Percentiles rank a stretch among this genome's conserved stretches.
Evolutionary conservation across 2,888 invertebrate genomes (phyloP).

Genomic region (Incurvaria masculella): DNA sequence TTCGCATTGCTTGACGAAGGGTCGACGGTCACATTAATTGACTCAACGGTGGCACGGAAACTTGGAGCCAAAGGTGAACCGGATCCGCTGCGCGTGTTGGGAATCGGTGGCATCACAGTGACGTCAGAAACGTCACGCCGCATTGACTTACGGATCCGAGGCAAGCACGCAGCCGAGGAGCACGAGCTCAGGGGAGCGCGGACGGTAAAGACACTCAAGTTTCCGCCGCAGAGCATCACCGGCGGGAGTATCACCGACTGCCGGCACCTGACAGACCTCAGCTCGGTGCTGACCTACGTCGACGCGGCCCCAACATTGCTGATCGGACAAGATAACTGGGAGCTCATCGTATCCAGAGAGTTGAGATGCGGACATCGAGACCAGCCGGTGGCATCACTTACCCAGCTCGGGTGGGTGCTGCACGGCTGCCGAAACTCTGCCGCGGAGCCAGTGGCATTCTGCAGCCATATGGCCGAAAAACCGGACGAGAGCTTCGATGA

Average conservation of each 20-base stretch:
- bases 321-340: not conserved
- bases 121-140: not conserved
- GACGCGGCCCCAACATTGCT: not conserved
- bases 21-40: not conserved
- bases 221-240: not conserved
- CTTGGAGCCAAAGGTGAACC: slow-evolving; percentile 1
- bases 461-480: too few species aligned
- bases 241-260: not conserved
- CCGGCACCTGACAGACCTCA: not conserved
- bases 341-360: not conserved
- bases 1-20: slow-evolving; percentile 1
- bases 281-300: not conserved
- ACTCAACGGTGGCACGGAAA: not conserved
- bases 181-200: not conserved
- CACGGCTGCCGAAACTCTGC: not conserved
- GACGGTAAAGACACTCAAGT: not conserved
- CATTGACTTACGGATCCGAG: not conserved
- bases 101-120: not conserved
- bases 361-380: not conserved
- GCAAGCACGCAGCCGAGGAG: not conserved
- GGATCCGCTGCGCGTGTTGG: not conserved
- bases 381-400: too few species aligned
- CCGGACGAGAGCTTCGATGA: not conserved
- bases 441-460: not conserved
- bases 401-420: not conserved